Evolutionary conservation across 2,113 vertebrate genomes (phyloP), one percentile per base, ranked within the genome.

Genomic region (Erinaceus europaeus): DNA sequence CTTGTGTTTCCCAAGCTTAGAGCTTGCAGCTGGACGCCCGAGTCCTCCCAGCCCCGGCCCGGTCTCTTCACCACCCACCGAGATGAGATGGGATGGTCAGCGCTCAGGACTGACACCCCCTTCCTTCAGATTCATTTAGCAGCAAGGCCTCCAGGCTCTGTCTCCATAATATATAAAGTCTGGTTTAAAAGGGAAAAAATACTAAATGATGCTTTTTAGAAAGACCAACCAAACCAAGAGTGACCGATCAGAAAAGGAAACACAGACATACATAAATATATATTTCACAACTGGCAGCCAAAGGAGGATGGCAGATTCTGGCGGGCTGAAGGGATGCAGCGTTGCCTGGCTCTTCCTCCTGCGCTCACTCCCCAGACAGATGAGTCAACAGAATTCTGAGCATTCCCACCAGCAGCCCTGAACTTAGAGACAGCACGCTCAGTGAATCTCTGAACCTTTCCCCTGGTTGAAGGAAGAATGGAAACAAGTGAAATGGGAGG

Each of bases 351-450:
- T 85, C 52, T 90, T 61, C 69, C 40, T 34, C 52, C 72, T 78
- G 50, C 73, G 88, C 52, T 59, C 50, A 72, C 13, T 87, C 38
- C 61, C 75, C 23, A 68, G 44, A 80, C 42, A 77, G 10, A 2
- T 73, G 65, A 90, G 29, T 65, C 48, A 83, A 65, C 20, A 93
- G 57, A 62, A 86, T 53, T 84, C 74, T 76, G 57, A 90, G 36
- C 65, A n/a, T 74, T 88, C 53, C 86, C 44, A 89, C 53, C 64
- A 78, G 64, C 38, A 84, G 78, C 1, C 23, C 69, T 67, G 75
- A 90, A 87, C 74, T 78, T 75, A 84, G 87, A 89, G 69, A 89
- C 91, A 75, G 38, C 25, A 81, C 23, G 73, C 52, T 55, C 46
- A 34, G 34, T 44, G 64, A 76, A 40, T 74, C 84, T 53, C 64